Evolutionary conservation across 2,797 vertebrate species (phyloP).

Genomic region (Clarias laeviceps): DNA sequence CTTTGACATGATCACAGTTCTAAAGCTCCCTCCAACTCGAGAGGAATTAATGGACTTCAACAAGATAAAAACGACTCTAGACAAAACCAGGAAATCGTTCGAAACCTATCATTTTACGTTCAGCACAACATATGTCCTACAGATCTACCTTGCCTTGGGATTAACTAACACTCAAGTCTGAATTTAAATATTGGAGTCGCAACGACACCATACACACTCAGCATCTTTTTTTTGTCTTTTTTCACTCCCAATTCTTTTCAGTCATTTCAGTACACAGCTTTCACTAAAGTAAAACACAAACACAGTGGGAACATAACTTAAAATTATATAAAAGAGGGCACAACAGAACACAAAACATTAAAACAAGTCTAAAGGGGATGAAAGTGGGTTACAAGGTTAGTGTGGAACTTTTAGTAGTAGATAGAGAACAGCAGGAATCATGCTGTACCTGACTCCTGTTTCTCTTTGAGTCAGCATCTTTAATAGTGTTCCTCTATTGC

Average conservation of each 20-base stretch:
- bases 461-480: conserved; percentile 46
- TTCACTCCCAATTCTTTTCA: conserved; percentile 33
- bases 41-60: conserved; percentile 32
- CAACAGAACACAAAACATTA: conserved; percentile 46
- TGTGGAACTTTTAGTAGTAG: conserved; percentile 52
- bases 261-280: conserved; percentile 39
- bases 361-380: conserved; percentile 37
- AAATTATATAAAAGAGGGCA: conserved; percentile 40
- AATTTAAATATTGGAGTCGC: conserved; percentile 53
- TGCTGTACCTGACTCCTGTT: conserved; percentile 23
- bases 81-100: conserved; percentile 34
- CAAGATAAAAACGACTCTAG: conserved; percentile 43
- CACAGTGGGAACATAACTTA: conserved; percentile 40
- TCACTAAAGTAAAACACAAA: conserved; percentile 43
- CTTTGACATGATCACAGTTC: conserved; percentile 50
- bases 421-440: conserved; percentile 19
- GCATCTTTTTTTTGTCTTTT: conserved; percentile 23
- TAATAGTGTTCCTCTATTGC: conserved; percentile 56
- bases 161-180: conserved; percentile 51
- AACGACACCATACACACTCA: conserved; percentile 27
- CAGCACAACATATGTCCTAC: conserved; percentile 52
- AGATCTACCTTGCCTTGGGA: conserved; percentile 43
- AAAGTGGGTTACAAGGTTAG: conserved; percentile 49
- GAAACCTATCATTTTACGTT: conserved; percentile 40
- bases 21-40: conserved; percentile 9